Evolutionary conservation across 2,113 vertebrate genomes (phyloP), one percentile per base, ranked within the genome.

Genomic region (Bagarius yarrelli): DNA sequence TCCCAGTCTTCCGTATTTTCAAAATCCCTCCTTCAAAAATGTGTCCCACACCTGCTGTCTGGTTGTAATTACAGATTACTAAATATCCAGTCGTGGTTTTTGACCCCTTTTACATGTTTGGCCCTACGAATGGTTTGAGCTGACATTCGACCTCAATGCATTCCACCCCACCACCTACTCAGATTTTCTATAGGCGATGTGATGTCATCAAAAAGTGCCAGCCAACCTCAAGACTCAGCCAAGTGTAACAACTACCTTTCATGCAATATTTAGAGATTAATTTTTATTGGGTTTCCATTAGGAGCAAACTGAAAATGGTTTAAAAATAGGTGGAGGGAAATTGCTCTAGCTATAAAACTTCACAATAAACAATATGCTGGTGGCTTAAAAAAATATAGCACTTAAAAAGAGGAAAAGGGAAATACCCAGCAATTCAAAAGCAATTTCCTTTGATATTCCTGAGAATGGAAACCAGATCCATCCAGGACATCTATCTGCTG

Each of bases 391-490:
- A 52, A 66, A 64, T 30, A 69, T 40, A 11, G 59, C 19, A 30
- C 47, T 52, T 78, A 57, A 52, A n/a, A 61, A 69, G 56, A 60
- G 55, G 34, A 79, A 44, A 32, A 73, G 13, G 19, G 59, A 83
- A 80, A 74, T 56, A 76, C 32, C 40, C 76, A 40, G 52, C 64
- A 83, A 69, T 78, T 79, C 83, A 25, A 83, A 81, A 44, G 81
- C 84, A 81, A 78, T 86, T 80, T 80, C 78, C 69, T 86, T 83
- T 83, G 75, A 83, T 70, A 81, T 79, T 57, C 55, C 80, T 72
- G 34, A 77, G 50, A 40, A 55, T 18, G 50, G 61, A 56, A 72
- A 73, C n/a, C n/a, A n/a, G n/a, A 50, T 53, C 70, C 30, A 21
- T 59, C 40, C 74, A 53, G 50, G 47, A 21, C 55, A 80, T 76